These are phyloP conservation scores for Naja naja DNA, from an alignment of 2,113 vertebrate species.

Conservation along the genomic window DNA sequence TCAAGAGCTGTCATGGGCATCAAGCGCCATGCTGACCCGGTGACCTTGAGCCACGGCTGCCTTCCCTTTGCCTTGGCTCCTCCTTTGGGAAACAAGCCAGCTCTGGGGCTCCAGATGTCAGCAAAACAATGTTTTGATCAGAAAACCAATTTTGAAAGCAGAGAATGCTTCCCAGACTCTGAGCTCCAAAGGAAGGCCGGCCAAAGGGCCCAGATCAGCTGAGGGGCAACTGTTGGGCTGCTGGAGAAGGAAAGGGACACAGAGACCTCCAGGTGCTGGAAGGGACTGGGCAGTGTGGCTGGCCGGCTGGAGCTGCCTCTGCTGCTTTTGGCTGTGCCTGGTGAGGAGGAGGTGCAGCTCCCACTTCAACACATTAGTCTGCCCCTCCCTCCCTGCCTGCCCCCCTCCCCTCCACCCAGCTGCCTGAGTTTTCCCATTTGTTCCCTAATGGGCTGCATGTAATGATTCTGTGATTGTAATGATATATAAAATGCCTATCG, in stretches of 20 bases:
- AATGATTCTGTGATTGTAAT: background rate
- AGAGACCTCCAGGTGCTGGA: background rate
- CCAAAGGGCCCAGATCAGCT: background rate
- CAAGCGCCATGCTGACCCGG: slow-evolving; percentile 64
- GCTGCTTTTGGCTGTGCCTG: background rate
- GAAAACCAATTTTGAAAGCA: background rate
- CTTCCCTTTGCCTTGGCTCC: background rate
- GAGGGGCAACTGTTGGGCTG: background rate
- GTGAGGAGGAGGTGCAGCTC: background rate
- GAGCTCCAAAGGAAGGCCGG: background rate
- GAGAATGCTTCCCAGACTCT: background rate
- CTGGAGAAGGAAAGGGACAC: background rate
- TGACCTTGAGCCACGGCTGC: slow-evolving; percentile 60
- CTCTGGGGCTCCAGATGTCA: background rate
- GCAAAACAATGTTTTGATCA: background rate
- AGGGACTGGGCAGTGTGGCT: background rate
- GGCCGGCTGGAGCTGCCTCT: background rate
- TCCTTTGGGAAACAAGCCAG: background rate
- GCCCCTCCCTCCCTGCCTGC: accelerated
- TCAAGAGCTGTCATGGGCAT: slow-evolving; percentile 66
- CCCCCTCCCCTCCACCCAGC: accelerated
- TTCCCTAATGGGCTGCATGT: background rate
- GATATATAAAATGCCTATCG: accelerated
- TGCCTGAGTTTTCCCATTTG: accelerated
- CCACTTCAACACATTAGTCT: background rate